Base-by-base conservation (phyloP, 37 sponge, comb jelly and placozoan species). In the Crambe crambe region DNA sequence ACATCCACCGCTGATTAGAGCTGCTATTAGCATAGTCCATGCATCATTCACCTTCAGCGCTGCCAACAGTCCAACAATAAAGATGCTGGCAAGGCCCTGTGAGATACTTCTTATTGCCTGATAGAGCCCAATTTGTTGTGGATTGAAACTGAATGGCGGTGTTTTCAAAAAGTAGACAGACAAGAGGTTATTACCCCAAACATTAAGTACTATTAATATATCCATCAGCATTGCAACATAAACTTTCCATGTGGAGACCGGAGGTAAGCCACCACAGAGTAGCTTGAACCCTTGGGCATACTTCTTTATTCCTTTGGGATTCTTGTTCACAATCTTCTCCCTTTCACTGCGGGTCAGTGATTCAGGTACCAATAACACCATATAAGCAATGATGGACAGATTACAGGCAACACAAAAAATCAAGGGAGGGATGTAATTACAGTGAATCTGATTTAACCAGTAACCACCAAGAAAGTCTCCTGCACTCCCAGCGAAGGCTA, bases 351-450 rank as follows among this genome's bases (percentile, higher is more conserved):
- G 41, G 23, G 44, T 72, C 2, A 82, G 35, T 17, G 88, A 88
- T 36, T 91, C 87, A 2, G 87, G 83, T n/a, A 91, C 29, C 8
- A 72, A 56, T n/a, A n/a, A n/a, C n/a, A 83, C 0, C 5, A 72
- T 64, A 65, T 83, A 91, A 12, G 83, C 10, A 20, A 83, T 18
- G 10, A 41, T 51, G 0, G n/a, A 18, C 0, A 86, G 4, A 35
- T 65, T 42, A 31, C 35, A 12, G 30, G 68, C 78, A 4, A 82
- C 3, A 22, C 60, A 37, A 20, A 78, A 35, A 79, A 75, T 77
- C 36, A 83, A 29, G 0, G 71, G 44, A 36, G 62, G 70, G 4
- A 71, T 34, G 47, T 71, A 86, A 56, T 77, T 56, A 40, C 92
- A 91, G 68, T 75, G 30, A 29, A 64, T 83, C 1, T 29, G 27